A percentile compares a stretch with the other conserved stretches of the same genome.
Conservation (phyloP, 1,140 invertebrate species). For the Neocloeon triangulifer region DNA sequence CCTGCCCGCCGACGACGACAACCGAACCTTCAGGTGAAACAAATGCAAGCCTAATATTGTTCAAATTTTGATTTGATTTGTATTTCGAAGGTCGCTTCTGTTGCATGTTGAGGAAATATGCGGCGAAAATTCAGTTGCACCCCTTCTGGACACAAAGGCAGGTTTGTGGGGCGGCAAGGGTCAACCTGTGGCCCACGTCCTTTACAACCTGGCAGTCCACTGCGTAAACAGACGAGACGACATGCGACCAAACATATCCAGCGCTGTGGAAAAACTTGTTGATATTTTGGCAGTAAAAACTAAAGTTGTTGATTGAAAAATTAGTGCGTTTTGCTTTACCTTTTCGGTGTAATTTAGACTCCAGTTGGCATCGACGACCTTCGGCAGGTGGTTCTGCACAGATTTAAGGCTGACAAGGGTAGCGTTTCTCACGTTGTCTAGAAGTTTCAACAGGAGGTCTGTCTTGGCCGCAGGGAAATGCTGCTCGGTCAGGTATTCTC, state of each 20-base stretch:
- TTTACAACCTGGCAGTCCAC: slow-evolving; percentile 10
- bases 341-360: no score
- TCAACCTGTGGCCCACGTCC: slow-evolving; percentile 4
- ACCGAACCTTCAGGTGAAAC: slow-evolving; percentile 9
- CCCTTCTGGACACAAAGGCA: slow-evolving; percentile 12
- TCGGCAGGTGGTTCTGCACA: no score
- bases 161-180: slow-evolving; percentile 9
- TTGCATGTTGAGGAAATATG: slow-evolving; percentile 12
- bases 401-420: no score
- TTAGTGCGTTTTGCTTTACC: no score
- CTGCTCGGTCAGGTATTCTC: no score
- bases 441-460: no score
- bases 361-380: no score
- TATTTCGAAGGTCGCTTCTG: background rate
- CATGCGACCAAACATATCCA: slow-evolving; percentile 13
- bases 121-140: slow-evolving; percentile 12
- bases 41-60: slow-evolving; percentile 1
- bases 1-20: slow-evolving; percentile 29
- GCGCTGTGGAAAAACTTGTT: slow-evolving; percentile 12
- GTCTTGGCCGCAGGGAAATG: no score
- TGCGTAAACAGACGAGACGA: slow-evolving; percentile 13
- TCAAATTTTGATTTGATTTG: slow-evolving; percentile 1
- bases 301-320: no score
- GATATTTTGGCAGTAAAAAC: no score
- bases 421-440: no score